Percentiles rank a stretch among this genome's conserved stretches.
These are phyloP conservation scores for Notiomystis cincta DNA, from an alignment of 2,113 vertebrate species.

Conservation along the genomic window DNA sequence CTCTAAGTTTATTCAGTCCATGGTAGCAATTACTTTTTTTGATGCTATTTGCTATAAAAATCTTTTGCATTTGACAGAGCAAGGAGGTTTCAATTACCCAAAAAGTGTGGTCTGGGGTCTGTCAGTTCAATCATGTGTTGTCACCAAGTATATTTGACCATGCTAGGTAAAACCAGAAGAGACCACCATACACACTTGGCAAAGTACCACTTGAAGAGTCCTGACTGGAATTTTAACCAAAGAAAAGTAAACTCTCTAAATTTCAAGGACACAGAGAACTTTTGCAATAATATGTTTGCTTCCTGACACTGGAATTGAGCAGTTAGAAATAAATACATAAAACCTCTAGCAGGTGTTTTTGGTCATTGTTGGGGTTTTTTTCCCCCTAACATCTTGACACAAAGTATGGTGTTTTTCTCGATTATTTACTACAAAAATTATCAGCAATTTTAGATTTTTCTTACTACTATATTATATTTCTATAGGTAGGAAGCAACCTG, in stretches of 20 bases:
- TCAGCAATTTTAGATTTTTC: background rate
- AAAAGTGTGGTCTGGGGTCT: background rate
- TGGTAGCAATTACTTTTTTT: background rate
- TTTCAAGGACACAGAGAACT: background rate
- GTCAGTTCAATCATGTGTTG: background rate
- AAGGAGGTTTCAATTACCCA: background rate
- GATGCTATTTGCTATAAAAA: background rate
- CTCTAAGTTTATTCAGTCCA: background rate
- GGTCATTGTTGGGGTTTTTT: background rate
- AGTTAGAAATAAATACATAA: background rate
- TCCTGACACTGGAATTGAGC: background rate
- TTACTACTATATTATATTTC: background rate
- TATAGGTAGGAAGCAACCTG: background rate
- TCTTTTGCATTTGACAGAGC: background rate
- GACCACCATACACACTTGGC: background rate
- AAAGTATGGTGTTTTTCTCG: background rate
- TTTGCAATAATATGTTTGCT: background rate
- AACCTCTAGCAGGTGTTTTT: accelerated
- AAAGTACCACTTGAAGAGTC: background rate
- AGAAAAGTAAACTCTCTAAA: background rate
- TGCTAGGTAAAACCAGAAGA: background rate
- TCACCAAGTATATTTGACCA: background rate
- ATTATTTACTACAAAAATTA: background rate
- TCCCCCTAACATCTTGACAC: background rate
- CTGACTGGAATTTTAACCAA: background rate